Evolutionary conservation across 2,797 vertebrate genomes (phyloP), one percentile per base, ranked within the genome.

Genomic region (Gallinago solitaria): DNA sequence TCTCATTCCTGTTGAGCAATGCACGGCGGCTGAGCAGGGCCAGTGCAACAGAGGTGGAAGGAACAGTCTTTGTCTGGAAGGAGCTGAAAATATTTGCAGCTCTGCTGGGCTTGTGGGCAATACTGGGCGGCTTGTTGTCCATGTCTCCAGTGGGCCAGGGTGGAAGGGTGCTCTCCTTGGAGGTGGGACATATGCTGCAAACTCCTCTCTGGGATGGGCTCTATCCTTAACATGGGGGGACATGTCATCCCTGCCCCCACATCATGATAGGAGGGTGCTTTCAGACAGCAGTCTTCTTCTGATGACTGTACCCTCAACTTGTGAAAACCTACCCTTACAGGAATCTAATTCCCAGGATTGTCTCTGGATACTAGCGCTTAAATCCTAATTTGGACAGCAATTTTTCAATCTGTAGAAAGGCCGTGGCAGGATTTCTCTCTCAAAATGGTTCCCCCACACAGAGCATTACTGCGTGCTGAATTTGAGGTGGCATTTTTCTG

Each of bases 401-500:
- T 50, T 89, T 92, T 73, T 48, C 56, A 23, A 30, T 65, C 65
- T 68, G 5, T 45, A 19, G 21, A 86, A 93, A 65, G 53, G 21
- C 51, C 33, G 43, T 76, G 74, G 54, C 35, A 83, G 41, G n/a
- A 61, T 93, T 91, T 85, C 39, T 77, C 28, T 82, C 30, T 80
- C 47, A 69, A 51, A 76, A n/a, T 48, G 12, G 64, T 82, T 84
- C 39, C n/a, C 64, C 41, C 0, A 0, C 12, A 27, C 12, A 63
- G n/a, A 77, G 5, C 16, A 6, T 71, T 56, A 37, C 17, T 10
- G 6, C 0, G 0, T 68, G 60, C 68, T 80, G 71, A 71, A 50
- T 57, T 70, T 19, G 12, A 7, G 6, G 11, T 6, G 13, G 39
- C 37, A 4, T 21, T 75, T 91, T 77, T 77, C 39, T 51, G 53